Base-by-base conservation (phyloP, 2,113 vertebrate genomes). In the Lontra canadensis region DNA sequence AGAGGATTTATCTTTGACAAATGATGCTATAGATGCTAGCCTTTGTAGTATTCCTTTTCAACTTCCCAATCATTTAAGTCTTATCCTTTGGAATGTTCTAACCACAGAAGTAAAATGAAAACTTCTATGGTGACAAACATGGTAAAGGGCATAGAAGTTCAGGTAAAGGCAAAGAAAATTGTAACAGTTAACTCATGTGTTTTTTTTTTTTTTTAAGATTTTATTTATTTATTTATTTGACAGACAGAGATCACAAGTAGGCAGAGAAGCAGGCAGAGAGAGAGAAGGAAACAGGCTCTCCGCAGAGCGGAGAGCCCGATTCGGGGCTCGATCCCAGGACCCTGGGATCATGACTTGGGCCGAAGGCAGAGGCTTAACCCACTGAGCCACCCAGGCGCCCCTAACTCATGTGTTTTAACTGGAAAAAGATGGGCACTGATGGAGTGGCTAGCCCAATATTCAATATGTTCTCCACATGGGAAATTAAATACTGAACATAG, bases 381-480 rank as follows among this genome's bases (percentile, higher is more conserved):
- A n/a, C n/a, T n/a, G n/a, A n/a, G n/a, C n/a, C n/a, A n/a, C n/a
- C n/a, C n/a, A n/a, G n/a, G n/a, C n/a, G n/a, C n/a, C n/a, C n/a
- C n/a, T 86, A 92, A n/a, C 44, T 86, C n/a, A 20, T 65, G 80
- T 92, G 94, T 91, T 52, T 76, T 81, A 80, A 52, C 47, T 74
- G 7, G 42, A 69, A 42, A 65, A 93, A 83, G 52, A 85, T 36
- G 34, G 34, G 14, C 8, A n/a, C 7, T 59, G 55, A 63, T 36
- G 49, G 61, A 67, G 23, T n/a, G 74, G 6, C 59, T 59, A 20
- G 57, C 86, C 78, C 21, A 23, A 25, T 10, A 15, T 1, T 29
- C 69, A 34, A 0, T 36, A 25, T n/a, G 14, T 34, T 69, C 21
- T 39, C 82, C 1, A 6, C 1, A 1, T 1, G 4, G 39, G 39